phyloP scores from a whole-genome alignment of 2,797 vertebrate species.

The Melanitta fusca region DNA sequence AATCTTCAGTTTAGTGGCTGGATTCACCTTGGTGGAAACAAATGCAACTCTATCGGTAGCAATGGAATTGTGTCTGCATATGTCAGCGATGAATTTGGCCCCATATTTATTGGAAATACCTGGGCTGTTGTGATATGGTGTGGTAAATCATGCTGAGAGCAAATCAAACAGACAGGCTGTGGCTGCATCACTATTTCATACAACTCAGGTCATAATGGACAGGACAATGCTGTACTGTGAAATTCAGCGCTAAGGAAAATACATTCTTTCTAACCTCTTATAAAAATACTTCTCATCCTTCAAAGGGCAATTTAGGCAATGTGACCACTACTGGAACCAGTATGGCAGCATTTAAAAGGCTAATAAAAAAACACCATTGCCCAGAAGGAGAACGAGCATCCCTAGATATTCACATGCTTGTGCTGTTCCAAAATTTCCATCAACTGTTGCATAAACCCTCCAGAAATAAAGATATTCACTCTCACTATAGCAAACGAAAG shows the following conservation, averaged over 20 bases:
- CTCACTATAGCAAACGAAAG: conserved; percentile 81
- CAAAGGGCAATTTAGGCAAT: conserved; percentile 40
- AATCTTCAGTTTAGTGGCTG: conserved; percentile 33
- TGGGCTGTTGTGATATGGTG: conserved; percentile 46
- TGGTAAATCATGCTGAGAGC: conserved; percentile 61
- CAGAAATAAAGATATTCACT: conserved; percentile 64
- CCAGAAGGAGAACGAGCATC: neutral
- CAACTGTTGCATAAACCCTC: conserved; percentile 53
- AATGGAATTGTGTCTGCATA: conserved; percentile 60
- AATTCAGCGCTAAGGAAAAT: conserved; percentile 52
- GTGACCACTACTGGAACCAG: neutral
- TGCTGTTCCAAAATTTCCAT: conserved; percentile 45
- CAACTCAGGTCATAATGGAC: conserved; percentile 62
- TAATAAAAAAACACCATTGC: conserved; percentile 25
- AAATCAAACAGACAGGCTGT: conserved; percentile 63
- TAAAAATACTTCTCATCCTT: conserved; percentile 51
- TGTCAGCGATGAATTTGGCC: conserved; percentile 45
- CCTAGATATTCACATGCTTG: neutral
- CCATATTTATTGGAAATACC: conserved; percentile 66
- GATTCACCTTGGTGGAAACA: conserved; percentile 38
- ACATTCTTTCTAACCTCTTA: conserved; percentile 37
- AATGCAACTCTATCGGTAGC: conserved; percentile 24
- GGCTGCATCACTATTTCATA: conserved; percentile 64
- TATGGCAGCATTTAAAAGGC: conserved; percentile 38
- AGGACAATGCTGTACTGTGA: conserved; percentile 55